These are phyloP conservation scores for Drosophila nikananu DNA, from an alignment of 1,140 invertebrate species.

Conservation along the genomic window DNA sequence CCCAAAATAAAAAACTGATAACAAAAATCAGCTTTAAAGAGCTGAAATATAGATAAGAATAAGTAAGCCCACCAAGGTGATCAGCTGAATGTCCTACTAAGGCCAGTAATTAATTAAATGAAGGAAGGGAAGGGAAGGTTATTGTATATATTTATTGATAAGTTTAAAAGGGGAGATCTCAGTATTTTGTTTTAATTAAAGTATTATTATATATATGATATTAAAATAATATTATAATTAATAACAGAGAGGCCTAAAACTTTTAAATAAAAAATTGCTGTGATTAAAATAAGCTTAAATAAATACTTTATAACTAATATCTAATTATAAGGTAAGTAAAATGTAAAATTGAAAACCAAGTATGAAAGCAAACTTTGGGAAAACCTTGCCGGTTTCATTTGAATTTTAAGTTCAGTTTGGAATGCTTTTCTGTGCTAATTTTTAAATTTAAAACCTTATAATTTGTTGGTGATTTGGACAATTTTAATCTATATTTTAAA, in stretches of 20 bases:
- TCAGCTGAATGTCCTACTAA: constrained; percentile 18
- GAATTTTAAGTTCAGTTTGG: no score
- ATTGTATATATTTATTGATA: no score
- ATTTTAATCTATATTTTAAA: no score
- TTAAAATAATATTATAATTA: background rate
- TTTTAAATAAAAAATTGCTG: no score
- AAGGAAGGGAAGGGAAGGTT: no score
- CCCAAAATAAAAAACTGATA: constrained; percentile 47
- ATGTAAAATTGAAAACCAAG: background rate
- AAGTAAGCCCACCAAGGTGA: constrained; percentile 5
- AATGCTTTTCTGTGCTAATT: no score
- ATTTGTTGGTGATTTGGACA: no score
- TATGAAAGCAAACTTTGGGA: no score
- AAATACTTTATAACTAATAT: background rate
- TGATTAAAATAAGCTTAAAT: background rate
- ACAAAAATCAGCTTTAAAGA: constrained; percentile 57
- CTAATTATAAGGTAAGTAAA: background rate
- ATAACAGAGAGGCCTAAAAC: background rate
- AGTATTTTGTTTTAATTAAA: background rate
- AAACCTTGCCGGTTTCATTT: no score
- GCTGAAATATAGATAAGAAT: constrained; percentile 12
- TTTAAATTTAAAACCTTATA: no score
- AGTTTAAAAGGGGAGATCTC: background rate
- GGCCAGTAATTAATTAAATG: constrained; percentile 6
- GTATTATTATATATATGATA: background rate